Evolutionary conservation across 2,797 vertebrate genomes (phyloP).

Genomic region (Anguilla megastoma): DNA sequence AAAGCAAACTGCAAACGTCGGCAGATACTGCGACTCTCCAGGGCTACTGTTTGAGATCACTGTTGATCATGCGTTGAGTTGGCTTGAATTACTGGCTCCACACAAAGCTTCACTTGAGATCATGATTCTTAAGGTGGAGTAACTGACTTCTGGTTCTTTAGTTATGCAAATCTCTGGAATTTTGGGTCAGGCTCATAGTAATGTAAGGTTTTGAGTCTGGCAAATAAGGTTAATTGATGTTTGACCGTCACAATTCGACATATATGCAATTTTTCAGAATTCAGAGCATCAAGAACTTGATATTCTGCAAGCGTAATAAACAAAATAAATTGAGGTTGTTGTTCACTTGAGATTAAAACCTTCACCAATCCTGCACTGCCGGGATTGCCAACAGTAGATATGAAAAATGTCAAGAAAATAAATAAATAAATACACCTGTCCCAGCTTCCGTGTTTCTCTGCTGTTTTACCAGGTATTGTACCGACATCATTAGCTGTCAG

Average conservation of each 20-base stretch:
- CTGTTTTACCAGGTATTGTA: background rate
- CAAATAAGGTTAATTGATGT: background rate
- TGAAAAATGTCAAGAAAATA: background rate
- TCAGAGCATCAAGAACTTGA: background rate
- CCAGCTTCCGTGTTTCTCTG: background rate
- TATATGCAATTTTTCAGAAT: background rate
- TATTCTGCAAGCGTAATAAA: background rate
- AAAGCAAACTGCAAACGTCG: background rate
- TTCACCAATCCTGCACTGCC: background rate
- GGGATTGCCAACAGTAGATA: background rate
- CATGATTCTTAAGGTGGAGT: background rate
- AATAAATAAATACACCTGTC: background rate
- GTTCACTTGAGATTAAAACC: background rate
- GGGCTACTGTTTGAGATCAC: background rate
- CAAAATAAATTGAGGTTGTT: background rate
- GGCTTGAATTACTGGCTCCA: background rate
- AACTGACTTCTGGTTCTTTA: background rate
- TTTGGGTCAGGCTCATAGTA: background rate
- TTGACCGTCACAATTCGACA: background rate
- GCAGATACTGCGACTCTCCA: background rate
- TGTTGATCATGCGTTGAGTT: background rate
- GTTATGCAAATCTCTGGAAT: background rate
- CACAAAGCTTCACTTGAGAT: background rate
- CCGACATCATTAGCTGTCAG: conserved; percentile 4
- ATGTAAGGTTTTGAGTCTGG: background rate